A percentile compares a stretch with the other conserved stretches of the same genome.
Conservation (phyloP, 2,113 vertebrate species). For the Orycteropus afer region DNA sequence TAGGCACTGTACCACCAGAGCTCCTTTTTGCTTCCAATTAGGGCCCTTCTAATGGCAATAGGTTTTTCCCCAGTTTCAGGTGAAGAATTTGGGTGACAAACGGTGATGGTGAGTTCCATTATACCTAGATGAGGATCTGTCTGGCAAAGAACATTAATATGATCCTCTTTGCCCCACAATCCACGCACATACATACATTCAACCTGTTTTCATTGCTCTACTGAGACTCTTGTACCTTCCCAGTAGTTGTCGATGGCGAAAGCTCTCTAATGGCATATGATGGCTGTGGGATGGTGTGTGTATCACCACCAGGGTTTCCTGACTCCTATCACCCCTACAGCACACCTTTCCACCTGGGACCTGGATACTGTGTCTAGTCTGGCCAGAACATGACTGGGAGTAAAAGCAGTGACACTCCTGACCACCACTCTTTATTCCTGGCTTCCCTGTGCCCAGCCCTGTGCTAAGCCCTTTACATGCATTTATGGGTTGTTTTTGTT, state of each 20-base stretch:
- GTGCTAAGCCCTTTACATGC: no score
- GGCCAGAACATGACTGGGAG: not conserved
- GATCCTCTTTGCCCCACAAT: no score
- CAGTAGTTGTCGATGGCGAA: not conserved
- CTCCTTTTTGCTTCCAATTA: not conserved
- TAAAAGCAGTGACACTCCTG: not conserved
- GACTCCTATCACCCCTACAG: fast-evolving
- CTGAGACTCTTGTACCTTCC: not conserved
- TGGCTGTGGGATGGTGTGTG: not conserved
- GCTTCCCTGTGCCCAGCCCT: not conserved
- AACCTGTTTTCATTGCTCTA: not conserved
- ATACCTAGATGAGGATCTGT: not conserved
- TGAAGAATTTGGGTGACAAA: slow-evolving; percentile 22
- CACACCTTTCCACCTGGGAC: not conserved
- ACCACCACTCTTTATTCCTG: not conserved
- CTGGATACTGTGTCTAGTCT: not conserved
- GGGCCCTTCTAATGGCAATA: not conserved
- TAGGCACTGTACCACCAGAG: no score
- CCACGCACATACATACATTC: not conserved
- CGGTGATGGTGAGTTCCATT: not conserved
- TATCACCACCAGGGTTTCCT: not conserved
- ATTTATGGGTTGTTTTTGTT: no score
- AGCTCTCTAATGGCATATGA: not conserved
- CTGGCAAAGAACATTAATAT: not conserved
- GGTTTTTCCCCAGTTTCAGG: not conserved